Base-by-base conservation (phyloP, 2,797 vertebrate species). In the Clarias fuscus region DNA sequence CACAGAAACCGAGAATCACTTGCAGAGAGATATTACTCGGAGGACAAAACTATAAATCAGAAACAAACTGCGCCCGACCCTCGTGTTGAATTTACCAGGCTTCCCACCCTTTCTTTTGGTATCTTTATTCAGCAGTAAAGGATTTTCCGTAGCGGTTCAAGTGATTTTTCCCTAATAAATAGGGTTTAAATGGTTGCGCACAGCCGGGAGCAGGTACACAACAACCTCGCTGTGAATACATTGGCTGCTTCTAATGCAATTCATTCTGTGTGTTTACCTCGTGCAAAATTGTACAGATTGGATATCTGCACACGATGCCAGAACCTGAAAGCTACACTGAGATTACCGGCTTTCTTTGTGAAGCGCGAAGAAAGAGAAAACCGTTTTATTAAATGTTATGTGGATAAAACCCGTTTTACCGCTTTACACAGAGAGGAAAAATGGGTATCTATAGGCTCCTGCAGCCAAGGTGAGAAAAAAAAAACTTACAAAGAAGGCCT, bases 281-380 rank as follows among this genome's bases (percentile, higher is more conserved):
- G 95, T 94, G 96, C 95, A 95, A 96, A 96, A 96, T n/a, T 94
- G 95, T 94, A 97, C 94, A 96, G 95, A 96, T 96, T 96, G 95
- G 96, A 96, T 97, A 95, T 96, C 86, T 92, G 93, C 93, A 92
- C 92, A 91, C 93, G 94, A 80, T 80, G 65, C 94, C 93, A 94
- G 93, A 67, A 81, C 40, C 79, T 27, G 93, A 93, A 92, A 93
- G 92, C 89, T 93, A 93, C 93, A 91, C 92, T 84, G 92, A 92
- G 94, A 95, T 92, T 94, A 93, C 91, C 88, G 90, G 91, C 93
- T 91, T 91, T 92, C 86, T 88, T 90, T 91, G 85, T 83, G 87
- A 86, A 85, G 89, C 77, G 84, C 86, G 83, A 88, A 86, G 84
- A 71, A 90, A 91, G 89, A 84, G 59, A 89, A 58, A 77, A 58